phyloP scores from a whole-genome alignment of 2,113 vertebrate genomes.

The Stegastes partitus region DNA sequence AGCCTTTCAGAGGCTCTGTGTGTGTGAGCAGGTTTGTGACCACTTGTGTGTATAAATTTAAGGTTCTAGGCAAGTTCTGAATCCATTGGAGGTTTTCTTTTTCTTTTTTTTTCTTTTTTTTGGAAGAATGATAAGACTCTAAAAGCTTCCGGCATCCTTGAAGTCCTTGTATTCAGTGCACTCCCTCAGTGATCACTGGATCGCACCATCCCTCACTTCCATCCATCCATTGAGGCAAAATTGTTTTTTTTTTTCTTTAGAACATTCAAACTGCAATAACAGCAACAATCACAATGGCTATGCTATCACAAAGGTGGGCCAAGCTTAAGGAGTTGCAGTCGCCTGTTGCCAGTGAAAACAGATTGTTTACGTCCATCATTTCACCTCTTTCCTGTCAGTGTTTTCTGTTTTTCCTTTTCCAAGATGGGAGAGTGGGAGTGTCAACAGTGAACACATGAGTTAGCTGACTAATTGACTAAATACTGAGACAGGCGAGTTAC shows the following conservation, averaged over 20 bases:
- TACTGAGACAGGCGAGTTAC: neutral
- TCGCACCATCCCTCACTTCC: slow-evolving; percentile 54
- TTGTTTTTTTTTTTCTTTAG: neutral
- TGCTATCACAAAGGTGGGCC: slow-evolving; percentile 26
- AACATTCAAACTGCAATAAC: slow-evolving; percentile 45
- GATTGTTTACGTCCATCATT: slow-evolving; percentile 8
- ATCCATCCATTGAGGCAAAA: slow-evolving; percentile 39
- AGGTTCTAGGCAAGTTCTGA: slow-evolving; percentile 46
- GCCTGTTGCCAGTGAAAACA: slow-evolving; percentile 46
- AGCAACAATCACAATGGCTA: slow-evolving; percentile 24
- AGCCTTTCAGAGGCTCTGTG: slow-evolving; percentile 62
- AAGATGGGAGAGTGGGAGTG: slow-evolving; percentile 6
- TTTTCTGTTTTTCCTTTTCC: slow-evolving; percentile 3
- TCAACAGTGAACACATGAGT: neutral
- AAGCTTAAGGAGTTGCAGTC: slow-evolving; percentile 46
- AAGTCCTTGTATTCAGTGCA: slow-evolving; percentile 37
- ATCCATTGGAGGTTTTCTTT: slow-evolving; percentile 36
- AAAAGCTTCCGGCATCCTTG: slow-evolving; percentile 49
- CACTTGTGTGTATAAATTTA: neutral
- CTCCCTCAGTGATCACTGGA: slow-evolving; percentile 47
- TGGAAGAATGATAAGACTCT: slow-evolving; percentile 52
- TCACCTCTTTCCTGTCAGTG: slow-evolving; percentile 15
- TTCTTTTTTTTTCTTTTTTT: slow-evolving; percentile 13
- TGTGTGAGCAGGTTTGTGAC: slow-evolving; percentile 37
- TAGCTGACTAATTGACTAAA: neutral